Percentiles rank a stretch among this genome's conserved stretches.
Conservation (phyloP, 2,888 invertebrate genomes). For the Bugula neritina region DNA sequence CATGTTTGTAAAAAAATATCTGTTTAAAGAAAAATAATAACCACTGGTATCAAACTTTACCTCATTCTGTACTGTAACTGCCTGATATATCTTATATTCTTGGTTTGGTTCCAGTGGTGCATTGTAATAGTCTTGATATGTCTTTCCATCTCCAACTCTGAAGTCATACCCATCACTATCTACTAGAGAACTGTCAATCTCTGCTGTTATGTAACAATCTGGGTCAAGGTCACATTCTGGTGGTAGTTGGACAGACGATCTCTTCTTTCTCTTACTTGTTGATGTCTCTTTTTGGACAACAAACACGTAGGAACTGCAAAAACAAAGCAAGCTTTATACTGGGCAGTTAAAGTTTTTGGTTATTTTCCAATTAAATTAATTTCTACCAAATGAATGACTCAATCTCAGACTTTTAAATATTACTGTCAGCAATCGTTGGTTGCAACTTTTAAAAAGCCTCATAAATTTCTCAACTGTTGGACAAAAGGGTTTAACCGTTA, state of each 20-base stretch:
- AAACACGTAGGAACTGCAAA: not conserved
- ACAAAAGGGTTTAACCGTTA: too few relatives aligned
- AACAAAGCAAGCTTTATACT: too few relatives aligned
- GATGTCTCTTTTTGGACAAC: not conserved
- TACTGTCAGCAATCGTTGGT: too few relatives aligned
- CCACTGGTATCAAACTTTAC: too few relatives aligned
- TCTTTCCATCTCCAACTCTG: not conserved
- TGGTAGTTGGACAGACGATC: not conserved
- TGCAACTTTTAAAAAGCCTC: too few relatives aligned
- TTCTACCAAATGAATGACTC: too few relatives aligned
- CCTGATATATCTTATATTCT: not conserved
- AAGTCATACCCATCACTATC: not conserved
- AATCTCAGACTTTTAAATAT: too few relatives aligned
- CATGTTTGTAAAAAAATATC: too few relatives aligned
- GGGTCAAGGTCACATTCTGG: not conserved
- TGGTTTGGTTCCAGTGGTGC: not conserved
- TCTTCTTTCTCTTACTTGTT: not conserved
- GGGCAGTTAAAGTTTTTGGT: too few relatives aligned
- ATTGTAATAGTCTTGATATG: not conserved
- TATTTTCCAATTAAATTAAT: too few relatives aligned
- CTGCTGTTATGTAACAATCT: constrained; percentile 1
- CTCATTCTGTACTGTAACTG: not conserved
- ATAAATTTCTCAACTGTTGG: too few relatives aligned
- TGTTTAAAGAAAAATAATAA: too few relatives aligned
- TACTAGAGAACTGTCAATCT: not conserved